A percentile compares a stretch with the other conserved stretches of the same genome.
phyloP scores from a whole-genome alignment of 1,140 invertebrate genomes.

The Idris sp. region DNA sequence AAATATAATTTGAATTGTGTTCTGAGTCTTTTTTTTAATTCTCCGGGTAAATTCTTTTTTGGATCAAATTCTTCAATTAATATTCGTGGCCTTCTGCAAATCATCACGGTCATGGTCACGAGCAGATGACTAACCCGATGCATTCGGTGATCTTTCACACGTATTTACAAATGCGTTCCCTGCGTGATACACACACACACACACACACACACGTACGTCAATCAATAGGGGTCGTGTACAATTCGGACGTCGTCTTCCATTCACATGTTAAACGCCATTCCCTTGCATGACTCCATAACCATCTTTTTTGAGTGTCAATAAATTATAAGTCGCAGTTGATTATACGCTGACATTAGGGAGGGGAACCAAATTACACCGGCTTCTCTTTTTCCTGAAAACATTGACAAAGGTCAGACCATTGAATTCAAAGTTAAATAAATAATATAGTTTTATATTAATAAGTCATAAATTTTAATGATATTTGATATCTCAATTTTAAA shows the following conservation, averaged over 20 bases:
- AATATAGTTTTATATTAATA: too few species aligned
- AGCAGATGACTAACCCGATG: slow-evolving; percentile 50
- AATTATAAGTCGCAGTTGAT: slow-evolving; percentile 15
- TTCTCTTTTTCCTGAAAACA: slow-evolving; percentile 10
- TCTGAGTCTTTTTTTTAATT: too few species aligned
- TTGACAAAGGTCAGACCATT: slow-evolving; percentile 12
- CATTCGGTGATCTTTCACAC: slow-evolving; percentile 43
- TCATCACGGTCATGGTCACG: slow-evolving; percentile 52
- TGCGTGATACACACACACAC: slow-evolving; percentile 21
- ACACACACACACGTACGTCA: slow-evolving; percentile 4
- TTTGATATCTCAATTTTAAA: too few species aligned
- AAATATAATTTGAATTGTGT: too few species aligned
- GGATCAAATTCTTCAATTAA: too few species aligned
- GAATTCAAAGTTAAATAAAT: too few species aligned
- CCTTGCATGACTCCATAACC: slow-evolving; percentile 17
- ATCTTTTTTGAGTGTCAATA: slow-evolving; percentile 36
- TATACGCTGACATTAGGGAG: slow-evolving; percentile 10
- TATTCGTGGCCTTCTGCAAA: slow-evolving; percentile 48
- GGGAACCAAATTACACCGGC: too few species aligned
- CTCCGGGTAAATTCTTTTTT: too few species aligned
- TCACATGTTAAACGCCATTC: slow-evolving; percentile 29
- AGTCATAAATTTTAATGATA: too few species aligned
- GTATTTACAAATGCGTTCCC: slow-evolving; percentile 28
- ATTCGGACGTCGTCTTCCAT: slow-evolving; percentile 38
- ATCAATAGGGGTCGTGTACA: slow-evolving; percentile 30